phyloP scores from a whole-genome alignment of 2,113 vertebrate genomes.

The Hystrix cristata region DNA sequence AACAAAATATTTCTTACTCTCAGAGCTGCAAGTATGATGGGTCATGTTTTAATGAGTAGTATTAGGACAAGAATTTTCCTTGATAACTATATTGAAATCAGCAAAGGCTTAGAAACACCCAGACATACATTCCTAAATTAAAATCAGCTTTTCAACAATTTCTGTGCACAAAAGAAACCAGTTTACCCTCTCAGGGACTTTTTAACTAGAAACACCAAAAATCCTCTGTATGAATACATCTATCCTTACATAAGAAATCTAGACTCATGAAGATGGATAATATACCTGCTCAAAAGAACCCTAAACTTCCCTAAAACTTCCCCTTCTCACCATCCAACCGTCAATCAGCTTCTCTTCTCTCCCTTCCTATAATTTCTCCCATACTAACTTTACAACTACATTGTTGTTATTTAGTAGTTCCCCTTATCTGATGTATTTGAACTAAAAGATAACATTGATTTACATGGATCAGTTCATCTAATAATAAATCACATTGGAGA shows the following conservation, averaged over 20 bases:
- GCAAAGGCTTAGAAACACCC: not conserved
- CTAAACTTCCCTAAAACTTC: too few species aligned
- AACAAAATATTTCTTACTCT: not conserved
- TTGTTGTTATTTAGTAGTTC: constrained; percentile 62
- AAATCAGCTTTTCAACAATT: not conserved
- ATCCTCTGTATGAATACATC: not conserved
- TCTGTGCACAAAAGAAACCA: not conserved
- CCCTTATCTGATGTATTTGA: constrained; percentile 72
- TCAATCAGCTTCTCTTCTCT: not conserved
- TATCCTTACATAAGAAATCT: not conserved
- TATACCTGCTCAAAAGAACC: not conserved
- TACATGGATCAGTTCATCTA: constrained; percentile 43
- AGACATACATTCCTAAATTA: not conserved
- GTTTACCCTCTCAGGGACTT: not conserved
- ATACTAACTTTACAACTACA: not conserved
- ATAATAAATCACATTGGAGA: constrained; percentile 67
- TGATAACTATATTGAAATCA: not conserved
- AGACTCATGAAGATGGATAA: not conserved
- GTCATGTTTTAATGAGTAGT: not conserved
- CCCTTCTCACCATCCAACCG: not conserved
- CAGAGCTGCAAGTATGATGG: not conserved
- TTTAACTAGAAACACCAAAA: not conserved
- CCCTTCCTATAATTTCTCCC: not conserved
- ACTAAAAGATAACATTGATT: constrained; percentile 73
- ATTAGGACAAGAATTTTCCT: not conserved